Evolutionary conservation across 2,797 vertebrate genomes (phyloP).

Genomic region (Setipinna tenuifilis): DNA sequence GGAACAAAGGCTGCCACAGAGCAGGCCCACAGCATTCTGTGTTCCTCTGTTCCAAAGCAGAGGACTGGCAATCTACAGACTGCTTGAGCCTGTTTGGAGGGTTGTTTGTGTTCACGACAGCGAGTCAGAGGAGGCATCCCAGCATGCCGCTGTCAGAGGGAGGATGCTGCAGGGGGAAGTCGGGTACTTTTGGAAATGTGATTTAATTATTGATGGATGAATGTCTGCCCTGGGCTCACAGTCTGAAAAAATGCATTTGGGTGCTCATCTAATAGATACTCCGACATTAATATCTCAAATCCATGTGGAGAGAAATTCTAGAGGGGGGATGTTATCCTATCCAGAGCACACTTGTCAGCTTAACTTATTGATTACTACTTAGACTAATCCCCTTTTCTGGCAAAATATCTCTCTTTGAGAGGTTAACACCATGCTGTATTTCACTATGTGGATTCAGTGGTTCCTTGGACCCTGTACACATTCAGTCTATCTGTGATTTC

Average conservation of each 20-base stretch:
- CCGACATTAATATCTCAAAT: slow-evolving; percentile 1
- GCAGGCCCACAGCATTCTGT: not conserved
- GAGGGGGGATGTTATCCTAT: not conserved
- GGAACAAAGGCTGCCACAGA: slow-evolving; percentile 10
- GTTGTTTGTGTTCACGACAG: not conserved
- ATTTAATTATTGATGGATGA: slow-evolving; percentile 26
- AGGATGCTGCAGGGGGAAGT: not conserved
- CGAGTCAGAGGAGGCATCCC: not conserved
- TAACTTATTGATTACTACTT: not conserved
- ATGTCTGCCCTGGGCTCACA: not conserved
- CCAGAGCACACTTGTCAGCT: not conserved
- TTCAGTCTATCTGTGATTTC: not conserved
- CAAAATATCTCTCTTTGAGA: not conserved
- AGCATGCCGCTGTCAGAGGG: slow-evolving; percentile 1
- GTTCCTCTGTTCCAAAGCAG: not conserved
- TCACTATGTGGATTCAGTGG: not conserved
- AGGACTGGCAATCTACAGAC: not conserved
- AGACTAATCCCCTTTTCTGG: not conserved
- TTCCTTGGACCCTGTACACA: not conserved
- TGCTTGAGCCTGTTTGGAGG: not conserved
- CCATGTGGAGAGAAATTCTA: not conserved
- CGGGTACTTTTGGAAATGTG: not conserved
- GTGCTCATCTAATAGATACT: not conserved
- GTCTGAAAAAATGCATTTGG: not conserved
- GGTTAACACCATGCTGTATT: not conserved